Evolutionary conservation across 1,140 invertebrate genomes (phyloP), one percentile per base, ranked within the genome.

Genomic region (Anastatus disparis): DNA sequence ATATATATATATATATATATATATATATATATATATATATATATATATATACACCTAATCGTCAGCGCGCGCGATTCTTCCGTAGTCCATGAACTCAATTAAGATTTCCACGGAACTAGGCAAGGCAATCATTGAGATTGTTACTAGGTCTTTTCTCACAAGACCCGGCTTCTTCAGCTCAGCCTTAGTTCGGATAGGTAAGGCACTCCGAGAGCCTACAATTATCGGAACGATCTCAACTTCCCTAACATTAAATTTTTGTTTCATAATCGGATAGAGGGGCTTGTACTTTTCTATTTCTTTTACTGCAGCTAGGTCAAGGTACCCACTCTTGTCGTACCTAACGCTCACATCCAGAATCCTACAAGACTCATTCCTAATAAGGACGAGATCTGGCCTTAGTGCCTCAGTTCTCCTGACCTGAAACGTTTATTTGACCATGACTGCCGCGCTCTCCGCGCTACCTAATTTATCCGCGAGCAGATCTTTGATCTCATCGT

Each of bases 71-170:
- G n/a, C 44, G 2, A 48, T 17, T 8, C 2, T 7, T 2, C 44
- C 44, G 44, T 48, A 48, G n/a, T 72, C 56, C 46, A 68, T 55
- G 2, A 72, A 72, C 0, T 0, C 0, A n/a, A 69, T 69, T 1
- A n/a, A 2, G 0, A 69, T 63, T 26, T 69, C 65, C 9, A 72
- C 38, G 0, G 55, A 68, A 8, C 52, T 59, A 1, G 64, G 10
- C 2, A 72, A 29, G 0, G 26, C 48, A 1, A 63, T 56, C 4
- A 68, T 7, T 0, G 46, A 27, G 2, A 72, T 56, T 12, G 48
- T 70, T 2, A 62, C 8, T 7, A 38, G 22, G 0, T 73, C 59
- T 1, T 3, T 17, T 24, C 55, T 42, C 0, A 1, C 2, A 0
- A 73, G 8, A 0, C 17, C 42, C 0, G 61, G 42, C 0, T 2